Base-by-base conservation (phyloP, 2,888 invertebrate genomes). In the Drosophila buzzatii region DNA sequence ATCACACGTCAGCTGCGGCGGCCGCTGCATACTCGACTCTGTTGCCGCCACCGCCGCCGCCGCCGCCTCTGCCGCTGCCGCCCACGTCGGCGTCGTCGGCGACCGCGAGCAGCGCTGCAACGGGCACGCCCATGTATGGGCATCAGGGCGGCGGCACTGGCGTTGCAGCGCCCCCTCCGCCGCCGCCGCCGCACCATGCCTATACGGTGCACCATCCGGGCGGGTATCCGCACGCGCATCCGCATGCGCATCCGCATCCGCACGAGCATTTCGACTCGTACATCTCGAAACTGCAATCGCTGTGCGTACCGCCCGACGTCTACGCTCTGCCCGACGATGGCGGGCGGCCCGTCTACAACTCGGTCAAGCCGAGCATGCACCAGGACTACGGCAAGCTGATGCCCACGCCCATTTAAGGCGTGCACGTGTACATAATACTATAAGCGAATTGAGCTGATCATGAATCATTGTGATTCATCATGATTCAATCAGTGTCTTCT, bases 191-290 rank as follows among this genome's bases (percentile, higher is more conserved):
- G 2, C 81, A 91, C 61, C 92, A 92, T 93, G 70, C 94, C 89
- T 91, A 91, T 18, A 91, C 92, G 16, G 91, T 92, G 14, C 68
- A 94, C 92, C 68, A 90, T 85, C 90, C 92, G 7, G 90, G 90
- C 35, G 74, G 85, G 31, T 91, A 92, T 93, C 71, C 94, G 90
- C 64, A 90, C 79, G 84, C 85, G 4, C 81, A 81, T 47, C 70
- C 78, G 56, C 86, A 61, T 31, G 52, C 62, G 27, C 95, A 96
- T 90, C 95, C 96, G 73, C 95, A 96, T 90, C 95, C 96, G 73
- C 97, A 97, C 91, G 98, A 98, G 91, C 98, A 98, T 93, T 97
- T 98, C 93, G 98, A 98, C 94, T 97, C 97, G 81, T 98, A 98
- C 94, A 95, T 98, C 90, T 97, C 96, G 82, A 98, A 98, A 92